Conservation (phyloP, 2,113 vertebrate genomes). For the Pteruthius melanotis region DNA sequence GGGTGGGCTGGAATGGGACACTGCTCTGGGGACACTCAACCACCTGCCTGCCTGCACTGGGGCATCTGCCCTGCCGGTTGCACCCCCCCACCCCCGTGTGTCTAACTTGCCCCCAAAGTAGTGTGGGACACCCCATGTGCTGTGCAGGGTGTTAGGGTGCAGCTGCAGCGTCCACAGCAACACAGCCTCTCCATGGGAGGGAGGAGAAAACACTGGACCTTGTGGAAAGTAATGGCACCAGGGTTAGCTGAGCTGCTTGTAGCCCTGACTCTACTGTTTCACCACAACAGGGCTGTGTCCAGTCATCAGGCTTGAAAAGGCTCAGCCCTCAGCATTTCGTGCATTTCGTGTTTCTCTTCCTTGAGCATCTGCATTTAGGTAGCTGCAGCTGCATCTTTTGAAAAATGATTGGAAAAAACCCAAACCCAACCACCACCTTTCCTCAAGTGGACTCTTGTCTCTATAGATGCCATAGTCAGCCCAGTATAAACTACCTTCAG, state of each 20-base stretch:
- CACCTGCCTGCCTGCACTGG: rapidly evolving
- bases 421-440: background rate
- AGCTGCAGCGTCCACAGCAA: rapidly evolving
- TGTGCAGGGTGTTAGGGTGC: rapidly evolving
- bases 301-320: background rate
- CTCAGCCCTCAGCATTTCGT: background rate
- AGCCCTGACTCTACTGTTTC: background rate
- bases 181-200: background rate
- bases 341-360: background rate
- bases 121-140: rapidly evolving
- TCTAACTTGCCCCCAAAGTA: rapidly evolving
- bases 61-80: background rate
- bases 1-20: background rate
- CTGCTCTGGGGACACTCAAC: background rate
- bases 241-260: background rate
- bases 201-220: rapidly evolving
- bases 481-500: background rate
- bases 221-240: background rate
- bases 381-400: background rate
- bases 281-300: background rate
- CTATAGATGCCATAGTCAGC: rapidly evolving
- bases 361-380: background rate
- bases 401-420: background rate
- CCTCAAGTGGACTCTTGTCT: background rate
- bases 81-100: rapidly evolving